Conservation (phyloP, 2,888 invertebrate genomes). For the Drosophila austrosaltans region DNA sequence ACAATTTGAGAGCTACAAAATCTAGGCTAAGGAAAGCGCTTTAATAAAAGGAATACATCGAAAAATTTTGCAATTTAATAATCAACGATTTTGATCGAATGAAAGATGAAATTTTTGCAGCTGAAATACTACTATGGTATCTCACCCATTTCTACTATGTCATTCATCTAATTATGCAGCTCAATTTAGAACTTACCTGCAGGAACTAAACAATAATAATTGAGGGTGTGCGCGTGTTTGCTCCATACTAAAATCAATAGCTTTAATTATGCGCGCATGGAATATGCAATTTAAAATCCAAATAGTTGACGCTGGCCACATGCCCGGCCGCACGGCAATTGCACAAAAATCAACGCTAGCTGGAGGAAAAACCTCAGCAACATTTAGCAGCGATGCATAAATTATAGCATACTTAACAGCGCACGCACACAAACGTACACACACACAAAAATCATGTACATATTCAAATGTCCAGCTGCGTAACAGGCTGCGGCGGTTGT, state of each 20-base stretch:
- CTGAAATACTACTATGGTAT: neutral
- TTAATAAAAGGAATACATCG: neutral
- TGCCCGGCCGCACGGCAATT: constrained; percentile 38
- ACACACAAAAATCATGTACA: neutral
- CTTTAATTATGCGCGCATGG: constrained; percentile 68
- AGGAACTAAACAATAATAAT: constrained; percentile 5
- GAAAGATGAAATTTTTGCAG: too few relatives aligned
- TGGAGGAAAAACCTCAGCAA: constrained; percentile 58
- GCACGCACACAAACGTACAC: constrained; percentile 14
- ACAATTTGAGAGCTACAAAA: constrained; percentile 24
- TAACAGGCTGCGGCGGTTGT: constrained; percentile 64
- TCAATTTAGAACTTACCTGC: neutral
- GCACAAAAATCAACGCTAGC: constrained; percentile 64
- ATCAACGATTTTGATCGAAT: neutral
- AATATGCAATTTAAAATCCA: constrained; percentile 68
- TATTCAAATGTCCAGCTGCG: constrained; percentile 52
- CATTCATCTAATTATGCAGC: constrained; percentile 1
- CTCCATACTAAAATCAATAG: constrained; percentile 52
- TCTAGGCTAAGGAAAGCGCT: neutral
- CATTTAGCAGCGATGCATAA: constrained; percentile 75
- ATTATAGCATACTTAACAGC: constrained; percentile 76
- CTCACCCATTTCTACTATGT: neutral
- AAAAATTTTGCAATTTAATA: neutral
- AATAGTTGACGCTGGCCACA: constrained; percentile 53
- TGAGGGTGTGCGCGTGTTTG: neutral